Evolutionary conservation across 2,113 vertebrate species (phyloP), one percentile per base, ranked within the genome.

Genomic region (Microtus ochrogaster): DNA sequence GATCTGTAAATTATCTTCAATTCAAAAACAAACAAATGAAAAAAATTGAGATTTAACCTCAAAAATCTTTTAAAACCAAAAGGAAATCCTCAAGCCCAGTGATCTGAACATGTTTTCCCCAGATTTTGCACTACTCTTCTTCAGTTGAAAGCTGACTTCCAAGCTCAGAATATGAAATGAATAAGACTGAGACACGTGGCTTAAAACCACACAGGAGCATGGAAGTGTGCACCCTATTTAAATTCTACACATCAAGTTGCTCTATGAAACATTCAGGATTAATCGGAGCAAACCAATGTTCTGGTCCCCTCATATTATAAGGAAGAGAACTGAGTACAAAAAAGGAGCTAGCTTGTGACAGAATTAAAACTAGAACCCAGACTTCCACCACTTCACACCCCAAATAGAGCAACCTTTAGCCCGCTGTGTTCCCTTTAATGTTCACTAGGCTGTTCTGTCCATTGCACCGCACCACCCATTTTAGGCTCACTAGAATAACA

Each of bases 41-140:
- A 36, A 83, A 97, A 94, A 52, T 41, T 94, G 16, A 14, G 74
- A 19, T 91, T 94, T 95, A 87, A 92, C 30, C 95, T 91, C 82
- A 86, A 91, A 94, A 30, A 63, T 52, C 3, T 86, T 2, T 89
- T 91, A 94, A 95, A 92, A 96, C 19, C 24, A 30, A 49, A 95
- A 85, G n/a, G 22, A 28, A 16, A 91, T 73, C 63, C 76, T 66
- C 8, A 87, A 91, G 24, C 3, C n/a, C 74, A 91, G 17, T 55
- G 19, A 11, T 91, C 89, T 79, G 44, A 68, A 78, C n/a, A 11
- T 21, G 30, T 41, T 55, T 26, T 3, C 7, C 39, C 12, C 1
- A 11, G 47, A 90, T 61, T 86, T 78, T 79, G 13, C 7, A 58
- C 12, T 12, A 61, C 30, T 89, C n/a, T 8, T 4, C 41, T 78